Percentiles rank a stretch among this genome's conserved stretches.
Conservation (phyloP, 2,888 invertebrate species). For the Athripsodes cinereus region DNA sequence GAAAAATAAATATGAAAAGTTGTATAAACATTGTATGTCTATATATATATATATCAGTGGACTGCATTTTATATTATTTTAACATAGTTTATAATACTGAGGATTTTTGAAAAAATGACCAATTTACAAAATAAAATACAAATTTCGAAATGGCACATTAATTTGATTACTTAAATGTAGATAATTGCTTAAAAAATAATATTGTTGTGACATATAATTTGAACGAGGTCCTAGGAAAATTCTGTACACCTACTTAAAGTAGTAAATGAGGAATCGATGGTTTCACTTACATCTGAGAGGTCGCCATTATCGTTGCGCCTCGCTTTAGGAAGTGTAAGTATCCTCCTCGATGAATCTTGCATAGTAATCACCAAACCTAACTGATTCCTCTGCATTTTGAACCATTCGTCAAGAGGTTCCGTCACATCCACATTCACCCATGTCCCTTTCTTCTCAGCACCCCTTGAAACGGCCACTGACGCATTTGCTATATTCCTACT, state of each 20-base stretch:
- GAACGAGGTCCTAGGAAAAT: not conserved
- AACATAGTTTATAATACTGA: no score
- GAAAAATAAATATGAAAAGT: conserved; percentile 29
- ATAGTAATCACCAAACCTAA: conserved; percentile 72
- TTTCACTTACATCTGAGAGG: conserved; percentile 3
- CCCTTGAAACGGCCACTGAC: conserved; percentile 44
- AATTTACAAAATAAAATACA: no score
- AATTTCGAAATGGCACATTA: no score
- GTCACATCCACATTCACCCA: conserved; percentile 74
- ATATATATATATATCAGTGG: no score
- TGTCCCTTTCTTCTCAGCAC: conserved; percentile 50
- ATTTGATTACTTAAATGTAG: no score
- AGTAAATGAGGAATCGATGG: no score
- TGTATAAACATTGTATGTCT: no score
- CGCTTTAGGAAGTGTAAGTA: conserved; percentile 53
- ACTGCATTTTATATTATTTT: no score
- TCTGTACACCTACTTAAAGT: not conserved
- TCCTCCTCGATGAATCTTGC: conserved; percentile 55
- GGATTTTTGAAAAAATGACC: no score
- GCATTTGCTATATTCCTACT: conserved; percentile 28
- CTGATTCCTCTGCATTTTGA: conserved; percentile 65
- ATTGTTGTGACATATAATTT: no score
- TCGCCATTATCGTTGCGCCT: conserved; percentile 8
- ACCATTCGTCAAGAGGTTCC: conserved; percentile 70
- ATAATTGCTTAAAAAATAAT: no score